Evolutionary conservation across 2,888 invertebrate genomes (phyloP).

Genomic region (Pristionchus entomophagus): DNA sequence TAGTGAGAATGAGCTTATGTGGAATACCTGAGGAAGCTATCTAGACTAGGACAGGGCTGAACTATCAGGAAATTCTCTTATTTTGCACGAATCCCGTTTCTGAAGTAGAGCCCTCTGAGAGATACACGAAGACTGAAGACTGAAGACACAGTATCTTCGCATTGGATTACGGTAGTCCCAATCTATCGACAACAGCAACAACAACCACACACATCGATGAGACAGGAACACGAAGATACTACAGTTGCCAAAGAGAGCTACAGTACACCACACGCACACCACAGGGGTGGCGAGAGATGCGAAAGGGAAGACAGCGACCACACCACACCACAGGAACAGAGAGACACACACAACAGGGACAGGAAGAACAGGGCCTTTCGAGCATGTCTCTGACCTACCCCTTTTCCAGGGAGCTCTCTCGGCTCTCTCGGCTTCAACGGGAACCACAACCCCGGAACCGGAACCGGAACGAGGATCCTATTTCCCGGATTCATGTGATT

Average conservation of each 20-base stretch:
- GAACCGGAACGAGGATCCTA: background rate
- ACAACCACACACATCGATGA: background rate
- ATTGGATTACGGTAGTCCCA: background rate
- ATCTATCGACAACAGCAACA: too few species aligned
- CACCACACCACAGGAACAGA: background rate
- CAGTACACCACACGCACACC: constrained; percentile 9
- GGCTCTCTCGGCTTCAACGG: background rate
- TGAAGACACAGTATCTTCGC: too few species aligned
- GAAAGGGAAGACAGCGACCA: constrained; percentile 22
- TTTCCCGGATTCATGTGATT: constrained; percentile 17
- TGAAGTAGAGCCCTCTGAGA: too few species aligned
- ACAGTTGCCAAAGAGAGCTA: constrained; percentile 38
- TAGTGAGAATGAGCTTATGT: too few species aligned
- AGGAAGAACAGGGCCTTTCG: too few species aligned
- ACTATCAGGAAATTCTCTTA: too few species aligned
- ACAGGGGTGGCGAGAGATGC: constrained; percentile 29
- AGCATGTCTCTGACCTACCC: constrained; percentile 11
- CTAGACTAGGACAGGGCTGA: too few species aligned
- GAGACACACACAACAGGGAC: background rate
- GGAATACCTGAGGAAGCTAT: too few species aligned
- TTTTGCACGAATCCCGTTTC: too few species aligned
- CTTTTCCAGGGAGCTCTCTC: constrained; percentile 27
- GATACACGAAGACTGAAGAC: background rate
- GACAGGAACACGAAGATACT: constrained; percentile 31
- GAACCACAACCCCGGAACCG: background rate